Conservation (phyloP, 2,113 vertebrate genomes). For the Poeciliopsis prolifica region DNA sequence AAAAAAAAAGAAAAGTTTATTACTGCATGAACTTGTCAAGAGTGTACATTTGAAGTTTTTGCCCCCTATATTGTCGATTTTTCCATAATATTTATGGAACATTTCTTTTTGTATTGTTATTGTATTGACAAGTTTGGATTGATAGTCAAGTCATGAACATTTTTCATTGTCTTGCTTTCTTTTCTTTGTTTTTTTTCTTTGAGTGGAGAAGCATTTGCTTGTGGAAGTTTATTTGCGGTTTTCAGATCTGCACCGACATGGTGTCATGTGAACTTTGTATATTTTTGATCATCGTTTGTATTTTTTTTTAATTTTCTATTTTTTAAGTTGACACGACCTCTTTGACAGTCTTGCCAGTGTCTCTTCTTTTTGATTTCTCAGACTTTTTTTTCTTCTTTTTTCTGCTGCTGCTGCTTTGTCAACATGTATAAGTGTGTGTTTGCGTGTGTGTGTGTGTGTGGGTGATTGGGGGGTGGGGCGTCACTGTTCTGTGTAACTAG, state of each 20-base stretch:
- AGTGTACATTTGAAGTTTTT: constrained; percentile 71
- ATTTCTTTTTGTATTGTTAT: constrained; percentile 56
- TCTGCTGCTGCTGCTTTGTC: constrained; percentile 72
- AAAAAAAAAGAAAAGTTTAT: constrained; percentile 68
- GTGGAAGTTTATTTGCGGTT: constrained; percentile 69
- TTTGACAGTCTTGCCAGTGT: constrained; percentile 80
- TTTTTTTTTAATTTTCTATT: constrained; percentile 76
- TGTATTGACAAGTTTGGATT: constrained; percentile 67
- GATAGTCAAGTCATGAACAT: constrained; percentile 65
- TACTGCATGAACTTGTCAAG: constrained; percentile 80
- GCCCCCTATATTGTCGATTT: constrained; percentile 63
- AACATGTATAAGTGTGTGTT: constrained; percentile 27
- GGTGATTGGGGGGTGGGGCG: constrained; percentile 3
- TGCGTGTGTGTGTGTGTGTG: neutral
- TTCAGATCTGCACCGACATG: constrained; percentile 68
- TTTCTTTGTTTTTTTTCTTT: constrained; percentile 44
- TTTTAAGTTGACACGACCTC: constrained; percentile 54
- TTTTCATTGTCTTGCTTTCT: constrained; percentile 42
- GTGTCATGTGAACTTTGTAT: constrained; percentile 94
- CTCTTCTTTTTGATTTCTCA: constrained; percentile 63
- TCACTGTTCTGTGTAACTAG: constrained; percentile 77
- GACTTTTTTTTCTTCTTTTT: constrained; percentile 12
- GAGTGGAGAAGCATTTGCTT: constrained; percentile 56
- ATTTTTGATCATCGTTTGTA: constrained; percentile 94
- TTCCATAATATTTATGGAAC: constrained; percentile 87